These are phyloP conservation scores for Hiodon alosoides DNA, from an alignment of 2,113 vertebrate genomes.

Conservation along the genomic window DNA sequence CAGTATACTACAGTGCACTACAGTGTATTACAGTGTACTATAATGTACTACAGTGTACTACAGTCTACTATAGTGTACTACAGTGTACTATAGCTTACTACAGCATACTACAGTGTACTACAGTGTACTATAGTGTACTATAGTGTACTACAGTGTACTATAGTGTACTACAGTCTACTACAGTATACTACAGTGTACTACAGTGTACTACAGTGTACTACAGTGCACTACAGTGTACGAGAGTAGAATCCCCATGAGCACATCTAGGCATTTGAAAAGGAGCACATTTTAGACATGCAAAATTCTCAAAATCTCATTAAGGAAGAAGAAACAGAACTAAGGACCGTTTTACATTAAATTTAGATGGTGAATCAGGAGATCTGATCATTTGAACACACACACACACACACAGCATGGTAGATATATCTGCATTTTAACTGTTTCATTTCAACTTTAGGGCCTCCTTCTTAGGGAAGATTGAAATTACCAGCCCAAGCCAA, in stretches of 20 bases:
- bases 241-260: not conserved
- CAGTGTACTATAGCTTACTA: too few relatives aligned
- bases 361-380: not conserved
- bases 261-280: not conserved
- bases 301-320: not conserved
- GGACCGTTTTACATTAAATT: not conserved
- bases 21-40: too few relatives aligned
- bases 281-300: not conserved
- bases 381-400: not conserved
- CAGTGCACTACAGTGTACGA: too few relatives aligned
- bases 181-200: too few relatives aligned
- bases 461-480: not conserved
- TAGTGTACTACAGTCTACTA: too few relatives aligned
- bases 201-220: too few relatives aligned
- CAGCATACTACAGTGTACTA: too few relatives aligned
- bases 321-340: not conserved
- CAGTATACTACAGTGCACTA: too few relatives aligned
- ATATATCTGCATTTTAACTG: not conserved
- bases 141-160: too few relatives aligned
- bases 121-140: too few relatives aligned
- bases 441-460: not conserved
- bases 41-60: too few relatives aligned
- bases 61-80: too few relatives aligned
- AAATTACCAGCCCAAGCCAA: not conserved
- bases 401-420: constrained; percentile 2